Evolutionary conservation across 2,113 vertebrate genomes (phyloP).

Genomic region (Numenius arquata): DNA sequence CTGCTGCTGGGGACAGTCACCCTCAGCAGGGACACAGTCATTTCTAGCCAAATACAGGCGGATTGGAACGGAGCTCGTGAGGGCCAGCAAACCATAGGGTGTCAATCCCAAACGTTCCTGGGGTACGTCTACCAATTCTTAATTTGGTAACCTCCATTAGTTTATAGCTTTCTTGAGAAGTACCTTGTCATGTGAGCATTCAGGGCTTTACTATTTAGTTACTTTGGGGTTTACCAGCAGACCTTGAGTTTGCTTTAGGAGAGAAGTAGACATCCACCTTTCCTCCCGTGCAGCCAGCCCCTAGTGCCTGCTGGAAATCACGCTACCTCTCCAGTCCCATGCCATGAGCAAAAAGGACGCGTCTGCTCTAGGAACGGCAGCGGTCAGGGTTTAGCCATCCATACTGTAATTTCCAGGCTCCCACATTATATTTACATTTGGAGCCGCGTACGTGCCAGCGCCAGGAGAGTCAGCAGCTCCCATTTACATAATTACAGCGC

Average conservation of each 20-base stretch:
- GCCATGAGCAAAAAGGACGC: not conserved
- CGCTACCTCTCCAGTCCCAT: fast-evolving
- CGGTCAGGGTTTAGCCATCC: not conserved
- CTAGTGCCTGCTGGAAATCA: not conserved
- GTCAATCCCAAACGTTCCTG: fast-evolving
- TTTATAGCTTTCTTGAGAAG: not conserved
- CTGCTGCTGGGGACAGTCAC: not conserved
- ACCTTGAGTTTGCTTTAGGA: fast-evolving
- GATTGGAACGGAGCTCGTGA: fast-evolving
- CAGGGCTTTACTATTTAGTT: fast-evolving
- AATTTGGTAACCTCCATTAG: not conserved
- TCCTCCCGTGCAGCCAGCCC: fast-evolving
- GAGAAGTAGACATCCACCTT: not conserved
- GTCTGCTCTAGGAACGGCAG: not conserved
- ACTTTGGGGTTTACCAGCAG: not conserved
- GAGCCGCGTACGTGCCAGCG: not conserved
- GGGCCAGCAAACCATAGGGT: not conserved
- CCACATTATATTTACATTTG: not conserved
- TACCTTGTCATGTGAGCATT: fast-evolving
- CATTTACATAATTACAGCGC: not conserved
- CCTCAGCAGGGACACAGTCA: fast-evolving
- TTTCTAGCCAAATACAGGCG: not conserved
- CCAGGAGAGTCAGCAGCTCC: not conserved
- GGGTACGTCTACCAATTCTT: fast-evolving
- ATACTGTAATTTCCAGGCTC: not conserved